phyloP scores from a whole-genome alignment of 2,113 vertebrate genomes.

The Ivindomyrus marchei region DNA sequence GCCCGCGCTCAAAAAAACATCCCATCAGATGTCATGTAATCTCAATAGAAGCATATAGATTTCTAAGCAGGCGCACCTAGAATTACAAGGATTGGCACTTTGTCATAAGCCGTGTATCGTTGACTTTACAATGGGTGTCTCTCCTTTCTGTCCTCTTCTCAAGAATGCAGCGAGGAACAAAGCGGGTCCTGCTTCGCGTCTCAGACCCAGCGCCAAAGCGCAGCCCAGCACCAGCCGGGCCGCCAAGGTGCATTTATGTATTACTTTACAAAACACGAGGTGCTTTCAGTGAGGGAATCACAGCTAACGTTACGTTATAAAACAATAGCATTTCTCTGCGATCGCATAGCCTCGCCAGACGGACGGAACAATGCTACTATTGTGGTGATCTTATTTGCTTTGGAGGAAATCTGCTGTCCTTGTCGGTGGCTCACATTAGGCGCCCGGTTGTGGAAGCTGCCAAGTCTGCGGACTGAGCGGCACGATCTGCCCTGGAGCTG shows the following conservation, averaged over 20 bases:
- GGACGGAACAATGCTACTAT: conserved; percentile 7
- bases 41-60: conserved; percentile 10
- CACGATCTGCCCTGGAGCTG: background rate
- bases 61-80: conserved; percentile 7
- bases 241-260: conserved; percentile 4
- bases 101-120: conserved; percentile 11
- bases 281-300: background rate
- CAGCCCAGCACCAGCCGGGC: background rate
- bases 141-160: background rate
- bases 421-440: background rate
- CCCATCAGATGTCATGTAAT: conserved; percentile 7
- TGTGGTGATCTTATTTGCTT: background rate
- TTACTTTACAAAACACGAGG: conserved; percentile 16
- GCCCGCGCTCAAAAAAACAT: background rate
- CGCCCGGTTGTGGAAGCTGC: background rate
- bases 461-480: background rate
- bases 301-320: conserved; percentile 8
- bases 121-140: conserved; percentile 2
- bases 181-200: background rate
- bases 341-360: conserved; percentile 2
- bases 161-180: background rate
- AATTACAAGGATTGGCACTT: conserved; percentile 12
- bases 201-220: background rate
- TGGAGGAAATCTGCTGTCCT: background rate
- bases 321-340: conserved; percentile 6